A percentile compares a stretch with the other conserved stretches of the same genome.
Evolutionary conservation across 2,113 vertebrate genomes (phyloP).

Genomic region (Barnardius zonarius): DNA sequence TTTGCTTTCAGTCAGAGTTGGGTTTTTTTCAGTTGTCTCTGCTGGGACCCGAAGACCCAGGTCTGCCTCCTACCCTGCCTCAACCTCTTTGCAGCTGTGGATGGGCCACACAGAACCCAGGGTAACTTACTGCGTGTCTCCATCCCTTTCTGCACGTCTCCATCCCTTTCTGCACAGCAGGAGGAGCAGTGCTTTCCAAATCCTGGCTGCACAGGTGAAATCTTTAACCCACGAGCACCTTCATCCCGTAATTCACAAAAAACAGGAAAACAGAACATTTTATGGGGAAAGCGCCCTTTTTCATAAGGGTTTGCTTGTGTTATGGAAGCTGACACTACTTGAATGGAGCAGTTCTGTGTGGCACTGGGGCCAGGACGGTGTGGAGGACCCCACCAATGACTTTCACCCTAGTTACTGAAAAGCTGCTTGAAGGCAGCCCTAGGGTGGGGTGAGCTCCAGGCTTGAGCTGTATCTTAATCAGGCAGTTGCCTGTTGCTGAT

Average conservation of each 20-base stretch:
- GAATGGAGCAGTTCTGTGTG: accelerated
- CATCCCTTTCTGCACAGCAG: not conserved
- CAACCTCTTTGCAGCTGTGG: not conserved
- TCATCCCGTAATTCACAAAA: not conserved
- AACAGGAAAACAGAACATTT: not conserved
- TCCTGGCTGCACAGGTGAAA: not conserved
- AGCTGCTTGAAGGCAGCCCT: not conserved
- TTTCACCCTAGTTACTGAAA: not conserved
- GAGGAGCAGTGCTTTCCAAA: not conserved
- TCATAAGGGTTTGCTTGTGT: accelerated
- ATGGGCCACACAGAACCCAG: accelerated
- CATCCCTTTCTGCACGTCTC: not conserved
- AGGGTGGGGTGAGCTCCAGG: not conserved
- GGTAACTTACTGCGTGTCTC: accelerated
- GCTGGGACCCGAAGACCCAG: not conserved
- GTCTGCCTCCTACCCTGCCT: not conserved
- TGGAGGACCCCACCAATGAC: accelerated
- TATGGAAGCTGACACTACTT: not conserved
- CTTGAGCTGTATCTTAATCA: accelerated
- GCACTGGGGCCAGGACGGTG: accelerated
- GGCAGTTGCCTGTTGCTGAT: accelerated
- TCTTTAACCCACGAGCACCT: accelerated
- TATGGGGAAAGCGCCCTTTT: not conserved
- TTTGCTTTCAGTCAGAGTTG: not conserved
- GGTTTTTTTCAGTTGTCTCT: not conserved